These are phyloP conservation scores for Diplazon laetatorius DNA, from an alignment of 2,888 invertebrate species.

Conservation along the genomic window DNA sequence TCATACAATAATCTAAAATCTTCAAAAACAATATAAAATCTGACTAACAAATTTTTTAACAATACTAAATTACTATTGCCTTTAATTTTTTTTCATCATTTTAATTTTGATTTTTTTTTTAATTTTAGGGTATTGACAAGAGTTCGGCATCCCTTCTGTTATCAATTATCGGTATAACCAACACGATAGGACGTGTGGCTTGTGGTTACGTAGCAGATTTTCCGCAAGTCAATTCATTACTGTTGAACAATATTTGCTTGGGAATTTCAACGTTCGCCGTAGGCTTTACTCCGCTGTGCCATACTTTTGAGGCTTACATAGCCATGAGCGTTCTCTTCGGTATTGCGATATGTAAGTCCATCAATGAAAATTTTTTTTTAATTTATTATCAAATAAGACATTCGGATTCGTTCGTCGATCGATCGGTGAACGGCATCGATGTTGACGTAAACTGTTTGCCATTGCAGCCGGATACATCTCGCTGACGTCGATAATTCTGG, in stretches of 20 bases:
- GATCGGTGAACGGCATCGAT: neutral
- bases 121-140: slow-evolving; percentile 87
- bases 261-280: slow-evolving; percentile 94
- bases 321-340: slow-evolving; percentile 94
- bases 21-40: too few species aligned
- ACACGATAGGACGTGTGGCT: slow-evolving; percentile 95
- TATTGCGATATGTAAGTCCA: slow-evolving; percentile 92
- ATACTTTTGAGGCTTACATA: slow-evolving; percentile 89
- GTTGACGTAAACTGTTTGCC: neutral
- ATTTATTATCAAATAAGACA: neutral
- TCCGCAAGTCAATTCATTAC: slow-evolving; percentile 94
- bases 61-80: neutral
- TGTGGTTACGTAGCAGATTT: slow-evolving; percentile 97
- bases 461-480: slow-evolving; percentile 99
- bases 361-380: slow-evolving; percentile 88
- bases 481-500: slow-evolving; percentile 97
- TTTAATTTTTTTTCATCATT: too few species aligned
- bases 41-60: too few species aligned
- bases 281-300: slow-evolving; percentile 92
- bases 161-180: slow-evolving; percentile 95
- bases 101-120: neutral
- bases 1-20: too few species aligned
- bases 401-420: neutral
- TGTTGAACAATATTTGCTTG: slow-evolving; percentile 96
- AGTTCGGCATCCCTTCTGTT: slow-evolving; percentile 89